Evolutionary conservation across 2,797 vertebrate genomes (phyloP), one percentile per base, ranked within the genome.

Genomic region (Margarornis squamiger): DNA sequence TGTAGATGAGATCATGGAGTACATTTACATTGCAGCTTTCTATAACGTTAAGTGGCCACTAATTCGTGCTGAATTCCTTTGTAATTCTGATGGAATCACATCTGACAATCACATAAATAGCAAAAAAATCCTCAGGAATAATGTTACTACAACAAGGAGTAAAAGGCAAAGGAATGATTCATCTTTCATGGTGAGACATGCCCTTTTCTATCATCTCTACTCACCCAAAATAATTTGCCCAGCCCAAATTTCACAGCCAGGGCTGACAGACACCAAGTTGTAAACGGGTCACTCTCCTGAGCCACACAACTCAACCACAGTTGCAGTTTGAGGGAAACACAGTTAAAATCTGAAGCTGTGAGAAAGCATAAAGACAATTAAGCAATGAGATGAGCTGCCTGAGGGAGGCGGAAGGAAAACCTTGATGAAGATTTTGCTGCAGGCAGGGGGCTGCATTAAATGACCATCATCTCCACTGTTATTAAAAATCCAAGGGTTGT

Each of bases 1-100:
- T 96, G 95, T 95, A 84, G 97, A 97, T 97, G 96, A 97, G 96
- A 96, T 97, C 96, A 97, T 95, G 95, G 96, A 97, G 96, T 90
- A 65, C 96, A 96, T 93, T 95, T 96, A 94, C 95, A 96, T 89
- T 5, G 63, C 52, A 86, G 93, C 88, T 77, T 82, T 87, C 94
- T 75, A 9, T 48, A 96, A 71, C 36, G 1, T 88, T 96, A 96
- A 97, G 91, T 93, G 96, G 95, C 92, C 94, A 72, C 95, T 97
- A 96, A 97, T 97, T 93, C 70, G 55, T 77, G 88, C 95, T 92
- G 94, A 94, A 96, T 96, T 86, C 94, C 88, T 91, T 91, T 93
- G 78, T 86, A 94, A 94, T 91, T 65, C 92, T 97, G 95, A 96
- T 4, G 93, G 95, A 91, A 96, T 97, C 67, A 9, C 86, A 94